Conservation (phyloP, 2,797 vertebrate genomes). For the Oryzias sinensis region DNA sequence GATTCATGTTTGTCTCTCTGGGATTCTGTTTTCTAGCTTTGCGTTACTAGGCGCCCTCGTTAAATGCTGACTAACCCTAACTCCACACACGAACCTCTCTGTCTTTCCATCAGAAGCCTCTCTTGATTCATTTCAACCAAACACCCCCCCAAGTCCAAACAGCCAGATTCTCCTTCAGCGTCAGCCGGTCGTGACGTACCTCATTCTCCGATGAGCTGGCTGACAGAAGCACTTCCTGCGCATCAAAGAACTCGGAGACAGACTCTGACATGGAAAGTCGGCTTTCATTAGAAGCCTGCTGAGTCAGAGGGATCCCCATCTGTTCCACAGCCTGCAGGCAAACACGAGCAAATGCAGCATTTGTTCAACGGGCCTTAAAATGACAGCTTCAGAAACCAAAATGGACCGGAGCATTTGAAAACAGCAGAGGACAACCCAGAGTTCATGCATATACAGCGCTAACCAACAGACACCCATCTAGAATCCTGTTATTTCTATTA, state of each 20-base stretch:
- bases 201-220: slow-evolving; percentile 99
- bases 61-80: slow-evolving; percentile 48
- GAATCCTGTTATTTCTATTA: slow-evolving; percentile 61
- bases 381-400: slow-evolving; percentile 26
- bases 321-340: slow-evolving; percentile 83
- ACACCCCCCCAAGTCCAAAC: slow-evolving; percentile 8
- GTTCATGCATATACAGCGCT: slow-evolving; percentile 8
- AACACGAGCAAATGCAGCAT: slow-evolving; percentile 54
- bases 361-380: slow-evolving; percentile 26
- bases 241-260: slow-evolving; percentile 98
- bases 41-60: slow-evolving; percentile 31
- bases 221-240: slow-evolving; percentile 97
- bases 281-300: slow-evolving; percentile 96
- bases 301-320: slow-evolving; percentile 92
- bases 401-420: slow-evolving; percentile 23
- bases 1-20: slow-evolving; percentile 18
- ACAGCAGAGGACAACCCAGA: slow-evolving; percentile 20
- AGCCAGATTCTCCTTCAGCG: slow-evolving; percentile 1
- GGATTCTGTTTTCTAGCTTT: slow-evolving; percentile 27
- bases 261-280: slow-evolving; percentile 99
- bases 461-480: slow-evolving; percentile 45
- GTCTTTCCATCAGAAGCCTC: slow-evolving; percentile 21
- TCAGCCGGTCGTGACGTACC: slow-evolving; percentile 67
- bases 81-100: slow-evolving; percentile 22
- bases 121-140: slow-evolving; percentile 15